Conservation (phyloP, 1,140 invertebrate species). For the Apocrypta bakeri region DNA sequence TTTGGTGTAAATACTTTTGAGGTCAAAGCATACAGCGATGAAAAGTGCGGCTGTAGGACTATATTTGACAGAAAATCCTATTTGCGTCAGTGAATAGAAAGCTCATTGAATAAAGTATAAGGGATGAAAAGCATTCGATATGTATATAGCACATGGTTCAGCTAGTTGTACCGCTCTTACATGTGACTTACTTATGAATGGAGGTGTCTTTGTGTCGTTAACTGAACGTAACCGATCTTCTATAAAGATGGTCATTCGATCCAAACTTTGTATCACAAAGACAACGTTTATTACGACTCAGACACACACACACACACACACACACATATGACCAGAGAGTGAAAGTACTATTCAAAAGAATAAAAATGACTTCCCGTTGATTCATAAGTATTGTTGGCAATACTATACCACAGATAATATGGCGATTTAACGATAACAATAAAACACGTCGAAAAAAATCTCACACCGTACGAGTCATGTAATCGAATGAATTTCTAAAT, state of each 20-base stretch:
- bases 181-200: constrained; percentile 18
- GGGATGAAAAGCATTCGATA: background rate
- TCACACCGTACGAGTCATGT: no score
- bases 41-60: no score
- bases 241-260: background rate
- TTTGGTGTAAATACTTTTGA: no score
- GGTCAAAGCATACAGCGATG: no score
- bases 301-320: no score
- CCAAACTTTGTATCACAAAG: background rate
- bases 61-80: no score
- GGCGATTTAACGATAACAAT: no score
- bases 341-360: background rate
- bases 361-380: background rate
- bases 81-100: background rate
- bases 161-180: background rate
- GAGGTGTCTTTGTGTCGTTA: background rate
- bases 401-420: no score
- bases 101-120: background rate
- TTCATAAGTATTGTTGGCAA: background rate
- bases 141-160: background rate
- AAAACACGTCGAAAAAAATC: no score
- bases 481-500: no score
- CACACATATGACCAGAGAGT: background rate
- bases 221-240: background rate
- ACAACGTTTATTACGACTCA: background rate